Base-by-base conservation (phyloP, 1,140 invertebrate species). In the Copidosoma floridanum region DNA sequence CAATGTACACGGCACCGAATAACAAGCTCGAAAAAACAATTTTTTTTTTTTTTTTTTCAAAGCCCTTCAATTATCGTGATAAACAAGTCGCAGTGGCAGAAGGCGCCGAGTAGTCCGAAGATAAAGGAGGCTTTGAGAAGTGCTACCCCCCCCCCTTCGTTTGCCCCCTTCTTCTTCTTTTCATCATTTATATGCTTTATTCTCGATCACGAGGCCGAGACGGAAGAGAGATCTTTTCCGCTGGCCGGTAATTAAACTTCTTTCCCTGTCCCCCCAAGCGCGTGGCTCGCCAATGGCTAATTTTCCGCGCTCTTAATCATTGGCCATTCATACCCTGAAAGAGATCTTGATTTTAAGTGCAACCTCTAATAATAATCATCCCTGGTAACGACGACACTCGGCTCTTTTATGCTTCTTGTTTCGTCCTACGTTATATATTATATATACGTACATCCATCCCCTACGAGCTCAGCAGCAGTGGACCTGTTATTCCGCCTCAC, bases 331-430 rank as follows among this genome's bases (percentile, higher is more conserved):
- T 75, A 71, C 68, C 65, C 72, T 79, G 77, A 79, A 79, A 79
- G 77, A 76, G 72, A 62, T 75, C 73, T 73, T 79, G 76, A 79
- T 79, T 79, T 76, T 76, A 78, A 78, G 72, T 75, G 73, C 67
- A 71, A 69, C 66, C 72, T 78, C 69, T 76, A 77, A 77, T 78
- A 77, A 78, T 77, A 77, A 78, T 77, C 65, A 70, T 78, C 77
- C 71, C 7, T 76, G 75, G 77, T 78, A 77, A 75, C 70, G 29
- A n/a, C 29, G 70, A 71, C 63, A 68, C 65, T 68, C 64, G 70
- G n/a, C n/a, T n/a, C n/a, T n/a, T n/a, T n/a, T n/a, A n/a, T n/a
- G n/a, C n/a, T n/a, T n/a, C n/a, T n/a, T n/a, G n/a, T n/a, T n/a
- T n/a, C n/a, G n/a, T n/a, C n/a, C n/a, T n/a, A n/a, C n/a, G n/a